Conservation (phyloP, 1,140 invertebrate genomes). For the Zaprionus tsacasi region DNA sequence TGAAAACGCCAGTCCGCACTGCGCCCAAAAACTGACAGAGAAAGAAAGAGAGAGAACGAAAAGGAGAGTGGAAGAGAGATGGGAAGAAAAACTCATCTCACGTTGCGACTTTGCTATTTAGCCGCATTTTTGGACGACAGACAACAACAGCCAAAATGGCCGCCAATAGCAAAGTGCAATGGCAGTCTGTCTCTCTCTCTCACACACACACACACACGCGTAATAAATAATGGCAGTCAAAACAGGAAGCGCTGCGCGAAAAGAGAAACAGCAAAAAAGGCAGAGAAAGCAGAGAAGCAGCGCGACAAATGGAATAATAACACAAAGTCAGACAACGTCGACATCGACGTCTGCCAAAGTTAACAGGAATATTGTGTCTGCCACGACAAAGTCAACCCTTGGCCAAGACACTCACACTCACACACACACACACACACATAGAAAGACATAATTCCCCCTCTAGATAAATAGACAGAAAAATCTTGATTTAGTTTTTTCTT, state of each 20-base stretch:
- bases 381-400: constrained; percentile 30
- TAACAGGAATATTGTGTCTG: constrained; percentile 16
- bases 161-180: constrained; percentile 31
- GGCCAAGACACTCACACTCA: constrained; percentile 1
- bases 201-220: constrained; percentile 39
- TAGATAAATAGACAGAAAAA: constrained; percentile 34
- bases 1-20: constrained; percentile 19
- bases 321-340: constrained; percentile 11
- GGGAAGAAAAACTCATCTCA: background rate
- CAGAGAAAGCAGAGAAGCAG: constrained; percentile 34
- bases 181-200: background rate
- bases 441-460: constrained; percentile 15
- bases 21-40: constrained; percentile 6
- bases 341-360: background rate
- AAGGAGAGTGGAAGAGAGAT: background rate
- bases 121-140: constrained; percentile 4
- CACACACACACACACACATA: constrained; percentile 1
- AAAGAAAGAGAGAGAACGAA: background rate
- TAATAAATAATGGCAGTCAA: constrained; percentile 53
- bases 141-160: constrained; percentile 36
- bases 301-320: constrained; percentile 55
- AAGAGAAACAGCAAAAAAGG: constrained; percentile 4
- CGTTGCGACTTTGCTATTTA: constrained; percentile 25
- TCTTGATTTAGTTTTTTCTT: constrained; percentile 27
- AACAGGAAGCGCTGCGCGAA: constrained; percentile 40